phyloP scores from a whole-genome alignment of 2,113 vertebrate species.

The Bubo blakistoni region DNA sequence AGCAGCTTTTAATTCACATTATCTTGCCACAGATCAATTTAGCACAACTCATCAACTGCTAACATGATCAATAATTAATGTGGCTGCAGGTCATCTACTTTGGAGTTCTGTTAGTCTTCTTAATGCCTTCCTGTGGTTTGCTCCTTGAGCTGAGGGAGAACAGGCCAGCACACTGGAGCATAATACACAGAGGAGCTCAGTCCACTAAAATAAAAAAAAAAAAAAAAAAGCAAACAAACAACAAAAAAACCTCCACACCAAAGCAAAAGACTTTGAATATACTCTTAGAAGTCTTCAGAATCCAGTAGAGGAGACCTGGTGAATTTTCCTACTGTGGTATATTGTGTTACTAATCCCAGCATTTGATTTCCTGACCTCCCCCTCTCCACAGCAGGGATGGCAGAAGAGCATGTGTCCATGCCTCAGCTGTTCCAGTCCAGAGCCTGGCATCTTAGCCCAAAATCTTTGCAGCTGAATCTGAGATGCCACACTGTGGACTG shows the following conservation, averaged over 20 bases:
- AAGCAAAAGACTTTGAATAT: neutral
- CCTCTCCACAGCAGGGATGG: neutral
- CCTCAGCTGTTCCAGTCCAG: neutral
- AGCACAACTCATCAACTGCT: constrained; percentile 5
- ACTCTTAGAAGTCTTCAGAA: neutral
- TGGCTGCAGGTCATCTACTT: neutral
- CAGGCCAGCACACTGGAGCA: neutral
- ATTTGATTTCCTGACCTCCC: neutral
- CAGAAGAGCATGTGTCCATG: neutral
- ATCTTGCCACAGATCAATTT: constrained; percentile 41
- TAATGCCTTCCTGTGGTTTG: neutral
- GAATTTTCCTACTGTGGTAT: neutral
- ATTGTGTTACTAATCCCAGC: neutral
- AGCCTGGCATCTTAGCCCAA: neutral
- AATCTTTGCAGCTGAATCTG: neutral
- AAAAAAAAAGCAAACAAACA: neutral
- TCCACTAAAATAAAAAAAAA: neutral
- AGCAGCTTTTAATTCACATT: constrained; percentile 20
- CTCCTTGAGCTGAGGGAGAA: neutral
- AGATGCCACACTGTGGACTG: neutral
- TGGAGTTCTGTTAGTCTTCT: neutral
- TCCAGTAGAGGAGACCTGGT: neutral
- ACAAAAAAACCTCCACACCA: neutral
- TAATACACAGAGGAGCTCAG: neutral
- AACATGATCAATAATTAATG: constrained; percentile 46